phyloP scores from a whole-genome alignment of 2,113 vertebrate species.

The Struthidea cinerea region DNA sequence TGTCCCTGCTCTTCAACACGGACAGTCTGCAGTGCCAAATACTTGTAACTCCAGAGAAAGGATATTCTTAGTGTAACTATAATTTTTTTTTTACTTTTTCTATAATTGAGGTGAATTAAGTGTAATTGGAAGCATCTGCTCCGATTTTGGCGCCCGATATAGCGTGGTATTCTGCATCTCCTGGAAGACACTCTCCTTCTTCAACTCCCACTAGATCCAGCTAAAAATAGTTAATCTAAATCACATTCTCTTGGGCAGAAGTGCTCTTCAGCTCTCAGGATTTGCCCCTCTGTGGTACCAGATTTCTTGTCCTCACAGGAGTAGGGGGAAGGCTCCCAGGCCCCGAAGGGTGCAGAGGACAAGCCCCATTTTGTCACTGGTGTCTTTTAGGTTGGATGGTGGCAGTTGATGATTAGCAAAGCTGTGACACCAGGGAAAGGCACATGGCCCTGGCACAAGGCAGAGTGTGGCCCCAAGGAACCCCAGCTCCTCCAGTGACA shows the following conservation, averaged over 20 bases:
- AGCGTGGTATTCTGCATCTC: background rate
- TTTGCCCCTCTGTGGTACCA: background rate
- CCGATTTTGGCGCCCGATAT: background rate
- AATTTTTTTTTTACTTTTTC: background rate
- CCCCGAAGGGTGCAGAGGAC: background rate
- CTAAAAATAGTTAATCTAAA: conserved; percentile 47
- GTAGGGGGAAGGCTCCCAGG: rapidly evolving
- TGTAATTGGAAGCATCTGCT: conserved; percentile 34
- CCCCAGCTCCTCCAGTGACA: background rate
- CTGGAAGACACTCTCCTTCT: conserved; percentile 25
- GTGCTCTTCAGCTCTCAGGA: background rate
- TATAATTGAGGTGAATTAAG: conserved; percentile 49
- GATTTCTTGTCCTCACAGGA: background rate
- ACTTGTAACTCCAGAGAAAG: background rate
- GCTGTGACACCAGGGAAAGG: background rate
- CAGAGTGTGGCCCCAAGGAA: rapidly evolving
- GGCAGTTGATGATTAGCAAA: rapidly evolving
- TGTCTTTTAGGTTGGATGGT: rapidly evolving
- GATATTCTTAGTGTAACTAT: background rate
- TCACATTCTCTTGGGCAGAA: background rate
- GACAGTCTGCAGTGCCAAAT: background rate
- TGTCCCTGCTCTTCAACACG: rapidly evolving
- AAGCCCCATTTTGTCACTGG: background rate
- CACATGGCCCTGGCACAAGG: rapidly evolving
- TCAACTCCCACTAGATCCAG: conserved; percentile 18